Base-by-base conservation (phyloP, 2,113 vertebrate species). In the Equus quagga region DNA sequence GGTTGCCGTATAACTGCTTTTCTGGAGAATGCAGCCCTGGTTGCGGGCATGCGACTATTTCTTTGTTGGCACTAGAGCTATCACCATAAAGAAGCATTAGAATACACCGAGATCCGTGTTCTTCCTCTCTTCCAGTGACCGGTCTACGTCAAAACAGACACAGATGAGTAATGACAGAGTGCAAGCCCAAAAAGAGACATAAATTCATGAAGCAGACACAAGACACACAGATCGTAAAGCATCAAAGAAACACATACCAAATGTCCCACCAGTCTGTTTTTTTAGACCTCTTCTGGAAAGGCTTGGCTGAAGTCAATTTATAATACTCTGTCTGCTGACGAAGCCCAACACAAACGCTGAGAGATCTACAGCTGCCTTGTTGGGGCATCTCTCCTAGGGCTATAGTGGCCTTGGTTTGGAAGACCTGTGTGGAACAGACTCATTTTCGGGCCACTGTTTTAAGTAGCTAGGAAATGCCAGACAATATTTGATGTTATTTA, bases 81-180 rank as follows among this genome's bases (percentile, higher is more conserved):
- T 49, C 23, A 79, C 58, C 44, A 88, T 64, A 83, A 90, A 46
- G 64, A 97, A 95, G 58, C 28, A 92, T 87, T 44, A 90, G 54
- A 86, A 75, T 15, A 88, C 83, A 93, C 24, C 79, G 41, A 80
- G 31, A 83, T 6, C 11, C 54, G 44, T 67, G 87, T 73, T 83
- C 31, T 90, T 73, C 36, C 64, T 94, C n/a, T 72, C 49, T 79
- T 83, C 26, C 70, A 62, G 9, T 87, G 86, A 95, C 56, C 13
- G 10, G 69, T 81, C 95, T 78, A 80, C 82, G 64, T 90, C 8
- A 64, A 87, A 97, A 97, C 13, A 96, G 67, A 96, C 62, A 94
- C 7, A 81, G 54, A 79, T 96, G 58, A 81, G 51, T 46, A 79
- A 96, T 90, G 44, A 92, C 24, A 89, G 19, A 62, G n/a, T 72